Conservation (phyloP, 2,888 invertebrate species). For the Coenonympha arcania region DNA sequence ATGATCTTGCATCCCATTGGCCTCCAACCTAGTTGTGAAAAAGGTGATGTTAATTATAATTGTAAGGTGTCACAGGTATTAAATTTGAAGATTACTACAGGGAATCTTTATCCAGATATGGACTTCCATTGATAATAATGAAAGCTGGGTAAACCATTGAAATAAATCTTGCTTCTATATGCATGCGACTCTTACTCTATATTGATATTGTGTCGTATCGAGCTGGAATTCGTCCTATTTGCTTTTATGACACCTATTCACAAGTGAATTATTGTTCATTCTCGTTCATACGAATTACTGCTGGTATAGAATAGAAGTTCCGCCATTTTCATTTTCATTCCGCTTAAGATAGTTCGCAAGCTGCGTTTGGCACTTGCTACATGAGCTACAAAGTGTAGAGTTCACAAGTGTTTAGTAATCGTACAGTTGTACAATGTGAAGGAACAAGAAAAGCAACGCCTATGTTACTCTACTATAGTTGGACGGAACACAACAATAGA, state of each 20-base stretch:
- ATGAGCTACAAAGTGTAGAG: background rate
- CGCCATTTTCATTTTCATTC: background rate
- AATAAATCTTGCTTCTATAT: background rate
- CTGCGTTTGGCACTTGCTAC: background rate
- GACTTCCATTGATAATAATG: too few relatives aligned
- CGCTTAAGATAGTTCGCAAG: slow-evolving; percentile 5
- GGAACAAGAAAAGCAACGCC: background rate
- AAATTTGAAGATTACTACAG: too few relatives aligned
- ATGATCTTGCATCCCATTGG: too few relatives aligned
- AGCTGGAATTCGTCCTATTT: background rate
- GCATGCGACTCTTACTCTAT: background rate
- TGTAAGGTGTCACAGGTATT: too few relatives aligned
- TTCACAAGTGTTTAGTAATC: background rate
- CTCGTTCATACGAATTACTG: too few relatives aligned
- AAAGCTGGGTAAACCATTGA: background rate
- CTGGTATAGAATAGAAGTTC: background rate
- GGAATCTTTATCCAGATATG: too few relatives aligned
- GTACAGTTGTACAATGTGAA: background rate
- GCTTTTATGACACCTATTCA: background rate
- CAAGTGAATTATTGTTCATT: slow-evolving; percentile 1
- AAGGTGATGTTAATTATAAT: too few relatives aligned
- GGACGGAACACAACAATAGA: too few relatives aligned
- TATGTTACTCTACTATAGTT: too few relatives aligned
- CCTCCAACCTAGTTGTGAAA: too few relatives aligned
- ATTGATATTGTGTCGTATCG: background rate